Percentiles rank a stretch among this genome's conserved stretches.
These are phyloP conservation scores for Stenolophus ochropezus DNA, from an alignment of 2,888 invertebrate species.

Conservation along the genomic window DNA sequence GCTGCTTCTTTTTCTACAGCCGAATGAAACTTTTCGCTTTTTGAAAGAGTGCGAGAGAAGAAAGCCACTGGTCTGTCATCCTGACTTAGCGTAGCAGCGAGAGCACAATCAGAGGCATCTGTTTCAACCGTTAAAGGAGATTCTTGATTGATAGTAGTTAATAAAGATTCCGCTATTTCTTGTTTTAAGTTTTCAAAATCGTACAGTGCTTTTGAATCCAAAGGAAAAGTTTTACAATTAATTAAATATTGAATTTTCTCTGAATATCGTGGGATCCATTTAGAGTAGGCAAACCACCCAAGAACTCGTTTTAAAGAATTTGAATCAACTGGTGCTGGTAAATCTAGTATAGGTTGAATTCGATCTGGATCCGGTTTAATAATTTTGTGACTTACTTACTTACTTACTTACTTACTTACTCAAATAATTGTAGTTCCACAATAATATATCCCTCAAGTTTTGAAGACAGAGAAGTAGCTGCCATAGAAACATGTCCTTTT, in stretches of 20 bases:
- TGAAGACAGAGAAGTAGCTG: not conserved
- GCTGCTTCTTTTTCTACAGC: no score
- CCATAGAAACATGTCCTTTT: not conserved
- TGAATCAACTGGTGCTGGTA: not conserved
- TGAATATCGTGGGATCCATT: not conserved
- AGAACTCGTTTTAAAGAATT: not conserved
- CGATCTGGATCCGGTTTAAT: constrained; percentile 3
- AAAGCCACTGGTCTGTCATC: constrained; percentile 35
- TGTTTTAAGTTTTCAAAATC: not conserved
- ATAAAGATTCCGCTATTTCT: not conserved
- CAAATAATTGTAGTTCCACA: not conserved
- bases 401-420: not conserved
- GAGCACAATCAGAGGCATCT: not conserved
- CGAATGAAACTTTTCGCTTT: no score
- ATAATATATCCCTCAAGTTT: not conserved
- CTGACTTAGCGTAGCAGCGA: not conserved
- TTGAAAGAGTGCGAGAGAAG: constrained; percentile 61
- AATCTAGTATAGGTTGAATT: not conserved
- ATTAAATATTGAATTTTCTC: not conserved
- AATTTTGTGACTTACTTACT: not conserved
- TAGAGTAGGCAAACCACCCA: not conserved
- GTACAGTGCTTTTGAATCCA: not conserved
- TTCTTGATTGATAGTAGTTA: not conserved
- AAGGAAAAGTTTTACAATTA: not conserved
- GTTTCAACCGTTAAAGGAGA: not conserved